phyloP scores from a whole-genome alignment of 2,113 vertebrate genomes.

The Aix galericulata region DNA sequence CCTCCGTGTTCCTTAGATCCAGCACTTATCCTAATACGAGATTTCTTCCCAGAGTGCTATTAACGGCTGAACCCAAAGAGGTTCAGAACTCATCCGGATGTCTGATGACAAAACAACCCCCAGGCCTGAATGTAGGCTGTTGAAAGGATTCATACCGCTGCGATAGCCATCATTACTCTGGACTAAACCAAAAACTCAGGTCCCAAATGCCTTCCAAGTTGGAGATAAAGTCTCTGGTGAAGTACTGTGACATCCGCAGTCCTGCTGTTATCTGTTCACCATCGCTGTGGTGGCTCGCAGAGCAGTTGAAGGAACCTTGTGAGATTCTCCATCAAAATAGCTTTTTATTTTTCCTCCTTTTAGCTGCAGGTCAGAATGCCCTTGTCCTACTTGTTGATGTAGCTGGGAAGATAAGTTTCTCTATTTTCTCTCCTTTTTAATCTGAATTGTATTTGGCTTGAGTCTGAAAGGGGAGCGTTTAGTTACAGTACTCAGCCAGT shows the following conservation, averaged over 20 bases:
- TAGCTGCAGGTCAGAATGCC: neutral
- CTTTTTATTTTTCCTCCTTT: neutral
- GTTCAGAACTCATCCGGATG: neutral
- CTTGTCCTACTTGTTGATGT: neutral
- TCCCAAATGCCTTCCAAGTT: neutral
- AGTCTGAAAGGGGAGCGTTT: neutral
- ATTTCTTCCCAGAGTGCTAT: neutral
- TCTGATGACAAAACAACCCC: neutral
- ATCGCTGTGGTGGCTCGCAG: neutral
- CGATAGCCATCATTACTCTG: fast-evolving
- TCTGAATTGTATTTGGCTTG: neutral
- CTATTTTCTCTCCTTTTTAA: neutral
- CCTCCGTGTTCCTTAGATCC: neutral
- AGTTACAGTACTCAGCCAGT: neutral
- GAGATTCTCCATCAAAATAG: neutral
- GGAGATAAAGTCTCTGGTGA: neutral
- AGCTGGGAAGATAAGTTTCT: neutral
- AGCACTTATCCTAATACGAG: neutral
- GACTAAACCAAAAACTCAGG: neutral
- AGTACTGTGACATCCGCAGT: neutral
- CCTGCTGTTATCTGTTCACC: fast-evolving
- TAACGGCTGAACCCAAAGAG: neutral
- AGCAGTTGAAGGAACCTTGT: neutral
- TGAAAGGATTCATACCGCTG: neutral
- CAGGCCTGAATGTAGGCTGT: neutral